Evolutionary conservation across 2,888 invertebrate genomes (phyloP), one percentile per base, ranked within the genome.

Genomic region (Cryptocephalus moraei): DNA sequence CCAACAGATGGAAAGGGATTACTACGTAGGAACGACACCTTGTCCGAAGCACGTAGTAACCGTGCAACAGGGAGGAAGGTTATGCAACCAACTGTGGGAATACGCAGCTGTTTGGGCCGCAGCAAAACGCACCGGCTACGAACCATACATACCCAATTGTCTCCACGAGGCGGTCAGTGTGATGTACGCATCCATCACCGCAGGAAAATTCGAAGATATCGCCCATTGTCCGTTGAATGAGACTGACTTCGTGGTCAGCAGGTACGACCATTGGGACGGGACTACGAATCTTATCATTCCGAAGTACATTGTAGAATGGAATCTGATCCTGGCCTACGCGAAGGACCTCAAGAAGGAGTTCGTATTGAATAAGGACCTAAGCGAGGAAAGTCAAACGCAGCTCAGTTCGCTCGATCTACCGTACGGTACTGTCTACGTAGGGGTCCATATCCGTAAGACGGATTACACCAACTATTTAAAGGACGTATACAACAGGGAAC

Each of bases 271-370:
- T 77, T 75, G 75, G 56, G 73, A 70, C 61, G 76, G 75, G 9
- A 73, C 75, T 45, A 77, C 77, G 59, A 76, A 75, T 58, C 77
- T 78, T 50, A 70, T 77, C 52, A 67, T 78, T 57, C 76, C 76
- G 46, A 70, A 71, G 47, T 75, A 75, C 59, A 71, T 73, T 33
- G 70, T 75, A 38, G 72, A 76, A 53, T 74, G 75, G 62, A 76
- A 77, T 43, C 60, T 76, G 51, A 74, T 78, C 49, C 62, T 77
- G 55, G 68, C 73, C 45, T 77, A 76, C 76, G 69, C 74, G 61
- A 74, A 76, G 61, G 77, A 78, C 58, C 69, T 78, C 49, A 68
- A 75, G 47, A 71, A 73, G 55, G 79, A 78, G 62, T 76, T 79
- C 55, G 72, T 71, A 36, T 75, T 79, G 60, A 74, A 73, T 53